Evolutionary conservation across 2,888 invertebrate genomes (phyloP).

Genomic region (Drosophila stalkeri): DNA sequence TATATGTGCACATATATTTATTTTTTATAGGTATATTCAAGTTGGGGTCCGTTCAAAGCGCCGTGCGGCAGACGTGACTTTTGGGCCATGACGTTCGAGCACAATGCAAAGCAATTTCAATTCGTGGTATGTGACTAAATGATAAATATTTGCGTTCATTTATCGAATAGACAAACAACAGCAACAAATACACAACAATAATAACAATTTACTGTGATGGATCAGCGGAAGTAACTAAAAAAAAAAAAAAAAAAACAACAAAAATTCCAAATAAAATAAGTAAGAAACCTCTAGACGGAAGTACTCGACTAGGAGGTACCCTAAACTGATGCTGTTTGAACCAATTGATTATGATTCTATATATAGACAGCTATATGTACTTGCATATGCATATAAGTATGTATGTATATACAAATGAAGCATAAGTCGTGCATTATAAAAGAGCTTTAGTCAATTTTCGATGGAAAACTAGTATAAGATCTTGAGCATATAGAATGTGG

Average conservation of each 20-base stretch:
- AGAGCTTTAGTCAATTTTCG: neutral
- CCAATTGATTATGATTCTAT: neutral
- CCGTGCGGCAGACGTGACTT: slow-evolving; percentile 63
- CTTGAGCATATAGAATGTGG: neutral
- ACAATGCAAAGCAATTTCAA: slow-evolving; percentile 25
- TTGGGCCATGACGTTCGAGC: slow-evolving; percentile 31
- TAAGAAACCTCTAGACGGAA: neutral
- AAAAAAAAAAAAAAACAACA: no score
- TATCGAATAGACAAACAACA: slow-evolving; percentile 48
- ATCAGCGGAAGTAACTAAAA: slow-evolving; percentile 9
- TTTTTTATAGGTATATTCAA: slow-evolving; percentile 2
- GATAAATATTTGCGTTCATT: slow-evolving; percentile 59
- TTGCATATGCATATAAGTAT: no score
- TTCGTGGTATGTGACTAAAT: slow-evolving; percentile 67
- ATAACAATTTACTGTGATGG: slow-evolving; percentile 1
- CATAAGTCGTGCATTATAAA: no score
- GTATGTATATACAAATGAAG: neutral
- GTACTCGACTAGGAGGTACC: neutral
- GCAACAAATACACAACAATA: slow-evolving; percentile 13
- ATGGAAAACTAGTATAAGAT: neutral
- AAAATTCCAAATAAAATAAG: neutral
- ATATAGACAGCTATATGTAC: neutral
- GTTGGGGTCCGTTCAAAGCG: slow-evolving; percentile 6
- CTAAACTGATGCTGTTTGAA: neutral
- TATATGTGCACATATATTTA: neutral